phyloP scores from a whole-genome alignment of 2,113 vertebrate genomes.

The Brachyhypopomus occidentalis region DNA sequence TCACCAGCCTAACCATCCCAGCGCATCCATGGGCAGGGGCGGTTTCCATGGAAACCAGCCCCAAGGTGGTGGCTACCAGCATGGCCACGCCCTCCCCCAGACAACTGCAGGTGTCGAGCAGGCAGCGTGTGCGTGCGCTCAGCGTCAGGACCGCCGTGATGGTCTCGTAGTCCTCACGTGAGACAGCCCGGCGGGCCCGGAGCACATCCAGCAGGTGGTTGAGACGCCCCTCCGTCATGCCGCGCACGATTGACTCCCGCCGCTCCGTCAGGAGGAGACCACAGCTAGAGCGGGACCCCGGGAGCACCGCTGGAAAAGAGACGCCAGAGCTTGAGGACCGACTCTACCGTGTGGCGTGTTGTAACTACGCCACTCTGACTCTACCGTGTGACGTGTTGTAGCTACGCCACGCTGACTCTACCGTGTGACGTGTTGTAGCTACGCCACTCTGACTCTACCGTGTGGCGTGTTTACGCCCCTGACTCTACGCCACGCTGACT shows the following conservation, averaged over 20 bases:
- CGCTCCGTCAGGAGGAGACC: conserved; percentile 62
- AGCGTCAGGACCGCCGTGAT: conserved; percentile 66
- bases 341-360: too few species aligned
- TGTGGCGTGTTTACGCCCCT: too few species aligned
- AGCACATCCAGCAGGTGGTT: conserved; percentile 74
- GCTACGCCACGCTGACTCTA: too few species aligned
- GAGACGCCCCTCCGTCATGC: conserved; percentile 76
- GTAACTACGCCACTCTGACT: too few species aligned
- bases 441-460: too few species aligned
- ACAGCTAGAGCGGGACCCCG: conserved; percentile 43
- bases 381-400: too few species aligned
- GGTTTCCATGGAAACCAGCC: conserved; percentile 45
- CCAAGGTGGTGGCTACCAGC: conserved; percentile 59
- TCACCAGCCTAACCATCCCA: conserved; percentile 3
- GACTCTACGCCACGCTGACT: too few species aligned
- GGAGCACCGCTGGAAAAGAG: neutral
- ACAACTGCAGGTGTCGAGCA: conserved; percentile 69
- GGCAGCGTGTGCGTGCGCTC: conserved; percentile 61
- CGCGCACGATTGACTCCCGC: conserved; percentile 67
- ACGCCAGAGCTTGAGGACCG: neutral
- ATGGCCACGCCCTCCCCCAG: conserved; percentile 69
- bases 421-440: too few species aligned
- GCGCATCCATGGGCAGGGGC: neutral
- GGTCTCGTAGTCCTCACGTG: conserved; percentile 69
- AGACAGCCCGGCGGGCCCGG: conserved; percentile 60